Evolutionary conservation across 2,888 invertebrate species (phyloP).

Genomic region (Tetragnatha montana): DNA sequence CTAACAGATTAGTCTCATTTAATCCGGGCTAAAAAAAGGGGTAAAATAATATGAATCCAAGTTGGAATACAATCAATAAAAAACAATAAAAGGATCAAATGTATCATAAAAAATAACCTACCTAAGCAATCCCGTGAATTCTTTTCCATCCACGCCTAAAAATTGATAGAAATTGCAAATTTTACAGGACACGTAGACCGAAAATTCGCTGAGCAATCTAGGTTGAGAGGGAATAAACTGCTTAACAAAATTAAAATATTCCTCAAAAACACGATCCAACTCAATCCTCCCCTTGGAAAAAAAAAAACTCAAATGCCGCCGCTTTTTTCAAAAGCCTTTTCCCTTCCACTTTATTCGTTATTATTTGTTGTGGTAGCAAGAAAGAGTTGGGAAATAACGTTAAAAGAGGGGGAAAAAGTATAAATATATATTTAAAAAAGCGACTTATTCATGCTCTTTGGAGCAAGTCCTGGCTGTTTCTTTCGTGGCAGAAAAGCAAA

Average conservation of each 20-base stretch:
- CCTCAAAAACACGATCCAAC: constrained; percentile 33
- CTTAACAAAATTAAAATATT: constrained; percentile 32
- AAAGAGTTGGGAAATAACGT: constrained; percentile 45
- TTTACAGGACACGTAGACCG: constrained; percentile 36
- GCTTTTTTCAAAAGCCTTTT: background rate
- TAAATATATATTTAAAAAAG: constrained; percentile 49
- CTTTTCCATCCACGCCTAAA: constrained; percentile 17
- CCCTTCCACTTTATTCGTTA: constrained; percentile 33
- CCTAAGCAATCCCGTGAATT: constrained; percentile 30
- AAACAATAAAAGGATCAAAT: background rate
- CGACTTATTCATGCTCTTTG: constrained; percentile 45
- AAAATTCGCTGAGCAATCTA: constrained; percentile 38
- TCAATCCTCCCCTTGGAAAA: constrained; percentile 28
- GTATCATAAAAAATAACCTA: background rate
- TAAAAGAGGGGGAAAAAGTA: constrained; percentile 28
- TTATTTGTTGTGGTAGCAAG: constrained; percentile 26
- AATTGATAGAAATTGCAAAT: constrained; percentile 32
- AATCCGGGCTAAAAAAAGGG: too few relatives aligned
- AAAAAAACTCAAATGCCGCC: background rate
- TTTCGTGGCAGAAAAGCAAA: constrained; percentile 39
- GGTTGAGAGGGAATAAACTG: constrained; percentile 30
- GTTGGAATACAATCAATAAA: background rate
- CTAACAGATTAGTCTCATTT: too few relatives aligned
- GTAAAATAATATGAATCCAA: background rate
- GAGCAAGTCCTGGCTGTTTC: constrained; percentile 21